These are phyloP conservation scores for Nycticorax nycticorax DNA, from an alignment of 2,113 vertebrate species.

Conservation along the genomic window DNA sequence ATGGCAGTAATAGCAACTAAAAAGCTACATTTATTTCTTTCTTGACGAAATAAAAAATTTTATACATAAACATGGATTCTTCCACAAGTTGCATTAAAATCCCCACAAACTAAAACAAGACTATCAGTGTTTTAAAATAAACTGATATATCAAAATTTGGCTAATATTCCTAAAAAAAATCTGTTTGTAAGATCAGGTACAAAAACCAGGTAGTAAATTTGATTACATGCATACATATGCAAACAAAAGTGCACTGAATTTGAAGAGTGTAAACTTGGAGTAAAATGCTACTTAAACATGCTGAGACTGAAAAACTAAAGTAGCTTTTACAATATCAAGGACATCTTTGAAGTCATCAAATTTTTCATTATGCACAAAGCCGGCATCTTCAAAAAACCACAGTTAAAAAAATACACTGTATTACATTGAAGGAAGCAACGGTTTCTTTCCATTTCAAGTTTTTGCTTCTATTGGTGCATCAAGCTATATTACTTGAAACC, in stretches of 20 bases:
- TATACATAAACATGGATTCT: accelerated
- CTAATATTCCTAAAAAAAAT: neutral
- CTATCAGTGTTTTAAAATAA: neutral
- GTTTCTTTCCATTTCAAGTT: neutral
- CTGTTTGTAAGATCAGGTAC: neutral
- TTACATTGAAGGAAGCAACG: accelerated
- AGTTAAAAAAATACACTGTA: neutral
- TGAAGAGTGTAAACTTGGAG: neutral
- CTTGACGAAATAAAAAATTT: neutral
- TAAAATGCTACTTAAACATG: neutral
- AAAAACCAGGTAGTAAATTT: neutral
- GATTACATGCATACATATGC: neutral
- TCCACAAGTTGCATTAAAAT: neutral
- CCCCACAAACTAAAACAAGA: neutral
- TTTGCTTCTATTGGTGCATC: neutral
- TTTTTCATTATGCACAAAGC: neutral
- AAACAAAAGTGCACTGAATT: neutral
- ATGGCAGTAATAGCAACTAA: neutral
- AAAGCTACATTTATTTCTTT: neutral
- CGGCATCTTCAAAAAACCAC: neutral
- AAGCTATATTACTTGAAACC: neutral
- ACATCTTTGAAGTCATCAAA: accelerated
- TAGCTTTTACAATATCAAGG: neutral
- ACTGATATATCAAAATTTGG: neutral
- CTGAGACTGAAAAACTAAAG: neutral